Evolutionary conservation across 2,113 vertebrate species (phyloP), one percentile per base, ranked within the genome.

Genomic region (Kryptolebias marmoratus): DNA sequence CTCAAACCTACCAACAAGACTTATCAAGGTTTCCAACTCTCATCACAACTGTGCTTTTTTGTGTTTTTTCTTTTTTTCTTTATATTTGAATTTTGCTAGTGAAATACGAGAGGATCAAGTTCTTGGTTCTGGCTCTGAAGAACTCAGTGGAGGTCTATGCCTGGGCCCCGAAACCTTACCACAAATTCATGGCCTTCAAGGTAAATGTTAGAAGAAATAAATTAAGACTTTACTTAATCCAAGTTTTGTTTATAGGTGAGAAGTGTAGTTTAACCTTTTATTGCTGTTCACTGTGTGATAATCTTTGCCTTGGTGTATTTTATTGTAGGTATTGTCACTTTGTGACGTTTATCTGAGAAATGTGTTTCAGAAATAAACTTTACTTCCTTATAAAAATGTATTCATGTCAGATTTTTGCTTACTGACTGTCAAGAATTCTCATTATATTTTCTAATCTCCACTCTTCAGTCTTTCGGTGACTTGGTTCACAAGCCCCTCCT

Each of bases 181-280:
- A 99, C 90, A 99, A 99, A 87, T 99, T 99, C 88, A 99, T 99
- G 98, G 98, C 98, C 90, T 99, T 99, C 92, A 99, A 99, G 96
- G 97, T 98, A 94, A 94, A 71, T 53, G 5, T 6, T 31, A 65
- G 11, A 11, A 27, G 27, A 11, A 54, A 54, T 54, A 18, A 58
- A 16, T 11, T 15, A 22, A 22, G 22, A 22, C 22, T 22, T 22
- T 22, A 22, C 22, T 22, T 22, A 22, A 22, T 22, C 22, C 22
- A 22, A 22, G 22, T 22, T 22, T 22, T 22, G 22, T 22, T 22
- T 22, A 22, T 22, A 22, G 22, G 22, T 22, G 22, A 22, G 22
- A 22, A 22, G 22, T 22, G 22, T 22, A 22, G 22, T 22, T 22
- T 22, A 22, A 22, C 22, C 22, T 22, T 22, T 22, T 22, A 22